Percentiles rank a stretch among this genome's conserved stretches.
Conservation (phyloP, 2,888 invertebrate genomes). For the Hirudinaria manillensis region DNA sequence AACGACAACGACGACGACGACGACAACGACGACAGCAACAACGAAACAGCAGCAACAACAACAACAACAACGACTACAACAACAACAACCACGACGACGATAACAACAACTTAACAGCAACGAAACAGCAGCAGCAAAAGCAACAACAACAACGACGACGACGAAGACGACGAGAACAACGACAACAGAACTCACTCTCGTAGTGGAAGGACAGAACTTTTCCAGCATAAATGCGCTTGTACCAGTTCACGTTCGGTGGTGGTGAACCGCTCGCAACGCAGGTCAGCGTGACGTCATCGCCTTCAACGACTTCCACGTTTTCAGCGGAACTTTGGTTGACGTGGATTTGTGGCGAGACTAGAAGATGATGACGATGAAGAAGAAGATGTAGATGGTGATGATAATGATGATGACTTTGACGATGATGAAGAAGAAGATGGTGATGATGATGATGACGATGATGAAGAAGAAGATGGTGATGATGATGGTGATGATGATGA, state of each 20-base stretch:
- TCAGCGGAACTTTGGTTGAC: neutral
- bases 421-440: neutral
- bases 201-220: neutral
- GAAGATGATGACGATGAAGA: neutral
- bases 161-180: too few species aligned
- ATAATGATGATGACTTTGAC: neutral
- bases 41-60: too few species aligned
- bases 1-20: too few species aligned
- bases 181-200: neutral
- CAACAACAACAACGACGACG: too few species aligned
- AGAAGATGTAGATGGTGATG: too few species aligned
- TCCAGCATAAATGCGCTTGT: slow-evolving; percentile 15
- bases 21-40: too few species aligned
- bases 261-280: slow-evolving; percentile 71
- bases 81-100: too few species aligned
- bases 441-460: neutral
- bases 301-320: neutral
- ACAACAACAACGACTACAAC: too few species aligned
- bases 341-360: slow-evolving; percentile 6
- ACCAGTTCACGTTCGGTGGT: slow-evolving; percentile 86
- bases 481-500: slow-evolving; percentile 4
- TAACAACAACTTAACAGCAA: too few species aligned
- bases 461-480: neutral
- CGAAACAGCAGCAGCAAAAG: too few species aligned
- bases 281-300: slow-evolving; percentile 60